Conservation (phyloP, 2,888 invertebrate genomes). For the Nemurella pictetii region DNA sequence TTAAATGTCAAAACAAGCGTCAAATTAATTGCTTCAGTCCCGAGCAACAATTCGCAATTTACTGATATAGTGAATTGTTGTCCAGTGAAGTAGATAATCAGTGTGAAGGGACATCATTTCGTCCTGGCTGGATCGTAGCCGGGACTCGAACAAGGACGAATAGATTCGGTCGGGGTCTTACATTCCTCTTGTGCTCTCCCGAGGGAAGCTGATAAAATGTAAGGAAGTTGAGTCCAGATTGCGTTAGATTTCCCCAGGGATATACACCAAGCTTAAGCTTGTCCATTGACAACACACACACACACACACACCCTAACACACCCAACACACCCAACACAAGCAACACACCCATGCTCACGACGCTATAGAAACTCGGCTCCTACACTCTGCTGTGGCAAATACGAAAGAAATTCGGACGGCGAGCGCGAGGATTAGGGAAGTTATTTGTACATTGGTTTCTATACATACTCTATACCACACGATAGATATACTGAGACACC, state of each 20-base stretch:
- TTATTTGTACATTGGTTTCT: conserved; percentile 33
- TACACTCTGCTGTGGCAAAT: not conserved
- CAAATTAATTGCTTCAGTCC: no score
- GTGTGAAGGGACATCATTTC: not conserved
- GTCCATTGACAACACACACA: conserved; percentile 38
- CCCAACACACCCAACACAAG: no score
- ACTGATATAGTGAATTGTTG: no score
- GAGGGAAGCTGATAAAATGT: conserved; percentile 35
- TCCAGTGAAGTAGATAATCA: not conserved
- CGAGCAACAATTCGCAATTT: no score
- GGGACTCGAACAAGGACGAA: not conserved
- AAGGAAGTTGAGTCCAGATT: conserved; percentile 39
- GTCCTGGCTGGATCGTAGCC: not conserved
- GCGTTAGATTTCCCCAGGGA: conserved; percentile 41
- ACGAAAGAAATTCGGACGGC: conserved; percentile 24
- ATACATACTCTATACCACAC: conserved; percentile 7
- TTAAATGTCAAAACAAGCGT: no score
- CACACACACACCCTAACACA: conserved; percentile 3
- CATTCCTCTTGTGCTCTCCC: conserved; percentile 3
- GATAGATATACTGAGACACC: not conserved
- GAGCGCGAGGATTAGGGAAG: conserved; percentile 27
- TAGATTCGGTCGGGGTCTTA: conserved; percentile 8
- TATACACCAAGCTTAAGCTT: conserved; percentile 31
- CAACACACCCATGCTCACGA: not conserved
- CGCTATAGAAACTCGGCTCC: not conserved